These are phyloP conservation scores for Girardinus metallicus DNA, from an alignment of 2,797 vertebrate species.

Conservation along the genomic window DNA sequence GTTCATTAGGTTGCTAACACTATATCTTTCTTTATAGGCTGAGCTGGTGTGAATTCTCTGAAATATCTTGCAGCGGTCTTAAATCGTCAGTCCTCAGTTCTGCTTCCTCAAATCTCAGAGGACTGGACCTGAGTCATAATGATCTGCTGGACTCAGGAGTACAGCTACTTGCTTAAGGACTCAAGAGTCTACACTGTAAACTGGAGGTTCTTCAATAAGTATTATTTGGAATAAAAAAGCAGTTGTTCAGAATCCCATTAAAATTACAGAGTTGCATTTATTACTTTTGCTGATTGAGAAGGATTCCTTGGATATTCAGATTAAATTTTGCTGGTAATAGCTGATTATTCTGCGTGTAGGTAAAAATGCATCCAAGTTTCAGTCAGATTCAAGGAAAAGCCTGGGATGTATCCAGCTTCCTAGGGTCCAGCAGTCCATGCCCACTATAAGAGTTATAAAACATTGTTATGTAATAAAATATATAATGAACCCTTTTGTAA, in stretches of 20 bases:
- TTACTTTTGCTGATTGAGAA: neutral
- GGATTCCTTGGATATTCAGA: neutral
- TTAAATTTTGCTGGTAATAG: fast-evolving
- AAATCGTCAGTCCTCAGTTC: conserved; percentile 29
- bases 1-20: neutral
- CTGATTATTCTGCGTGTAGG: neutral
- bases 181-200: conserved; percentile 37
- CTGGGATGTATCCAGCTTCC: neutral
- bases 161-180: neutral
- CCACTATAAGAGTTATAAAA: neutral
- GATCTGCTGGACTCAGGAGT: conserved; percentile 56
- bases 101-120: conserved; percentile 47
- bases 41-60: conserved; percentile 54
- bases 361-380: neutral
- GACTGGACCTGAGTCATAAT: conserved; percentile 55
- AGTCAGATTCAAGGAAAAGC: neutral
- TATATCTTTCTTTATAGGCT: conserved; percentile 34
- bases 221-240: neutral
- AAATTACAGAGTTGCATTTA: neutral
- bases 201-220: conserved; percentile 58
- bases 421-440: neutral
- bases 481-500: neutral
- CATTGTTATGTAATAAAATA: neutral
- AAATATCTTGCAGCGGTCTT: conserved; percentile 38
- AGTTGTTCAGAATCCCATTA: neutral